These are phyloP conservation scores for Halichoerus grypus DNA, from an alignment of 2,113 vertebrate species.

Conservation along the genomic window DNA sequence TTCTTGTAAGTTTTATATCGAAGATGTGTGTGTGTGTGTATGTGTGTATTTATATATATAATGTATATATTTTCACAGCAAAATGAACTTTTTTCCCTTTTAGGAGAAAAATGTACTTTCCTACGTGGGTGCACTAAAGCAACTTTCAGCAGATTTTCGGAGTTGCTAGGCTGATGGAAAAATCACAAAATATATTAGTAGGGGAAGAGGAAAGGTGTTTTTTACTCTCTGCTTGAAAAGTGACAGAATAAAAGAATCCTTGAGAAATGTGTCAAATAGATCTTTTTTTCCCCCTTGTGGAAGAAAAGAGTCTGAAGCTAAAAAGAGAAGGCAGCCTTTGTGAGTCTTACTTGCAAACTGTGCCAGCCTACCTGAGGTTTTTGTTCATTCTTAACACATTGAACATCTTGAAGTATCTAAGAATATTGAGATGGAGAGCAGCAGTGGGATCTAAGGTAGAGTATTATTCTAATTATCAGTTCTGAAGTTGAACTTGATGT, in stretches of 20 bases:
- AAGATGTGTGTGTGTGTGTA: neutral
- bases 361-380: conserved; percentile 35
- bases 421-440: neutral
- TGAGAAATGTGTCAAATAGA: conserved; percentile 62
- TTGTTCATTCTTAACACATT: conserved; percentile 41
- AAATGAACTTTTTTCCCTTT: neutral
- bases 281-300: neutral
- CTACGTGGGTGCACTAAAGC: neutral
- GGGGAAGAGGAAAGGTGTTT: conserved; percentile 60
- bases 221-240: conserved; percentile 66
- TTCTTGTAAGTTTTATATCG: neutral
- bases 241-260: conserved; percentile 76
- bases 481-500: conserved; percentile 29
- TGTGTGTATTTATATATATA: neutral
- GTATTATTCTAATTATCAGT: conserved; percentile 46
- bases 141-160: conserved; percentile 28
- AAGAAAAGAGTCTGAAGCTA: conserved; percentile 58
- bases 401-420: conserved; percentile 40
- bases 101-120: neutral
- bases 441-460: neutral
- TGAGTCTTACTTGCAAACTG: conserved; percentile 57
- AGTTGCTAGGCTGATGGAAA: conserved; percentile 44
- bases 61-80: neutral
- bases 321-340: conserved; percentile 64
- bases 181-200: conserved; percentile 70